Evolutionary conservation across 2,888 invertebrate genomes (phyloP), one percentile per base, ranked within the genome.

Genomic region (Steromphala cineraria): DNA sequence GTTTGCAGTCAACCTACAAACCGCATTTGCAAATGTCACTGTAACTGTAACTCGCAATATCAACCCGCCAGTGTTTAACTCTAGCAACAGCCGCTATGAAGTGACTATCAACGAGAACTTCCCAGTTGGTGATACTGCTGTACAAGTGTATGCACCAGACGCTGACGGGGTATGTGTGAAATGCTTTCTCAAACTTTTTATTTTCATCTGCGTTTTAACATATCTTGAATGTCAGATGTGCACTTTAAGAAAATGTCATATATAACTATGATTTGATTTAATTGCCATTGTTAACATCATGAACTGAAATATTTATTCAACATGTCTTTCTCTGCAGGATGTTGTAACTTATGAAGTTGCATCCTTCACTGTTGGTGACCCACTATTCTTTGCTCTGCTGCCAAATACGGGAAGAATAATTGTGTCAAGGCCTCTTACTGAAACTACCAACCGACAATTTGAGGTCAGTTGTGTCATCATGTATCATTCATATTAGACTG

Each of bases 1-100:
- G 71, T 79, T 80, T 17, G 53, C 74, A 5, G 76, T 86, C 21
- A 82, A 79, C 10, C 46, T 52, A 8, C 86, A 86, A 53, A 81
- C 79, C n/a, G 85, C 82, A 7, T 55, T 55, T 19, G 84, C 89
- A 3, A 83, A 85, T n/a, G 88, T 91, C 1, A 78, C 81, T 1
- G 87, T 92, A 7, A 88, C 78, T 52, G 89, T 90, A 0, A 28
- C n/a, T 17, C 84, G 90, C 53, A 91, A 91, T 80, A 24, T 85
- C 36, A 86, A 90, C 52, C 0, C 67, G 15, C 91, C 90, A 28
- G 19, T 56, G 2, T 88, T 88, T 55, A 78, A 53, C 53, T 53
- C 28, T 15, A 53, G 19, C n/a, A 67, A 56, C 8, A 78, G 53
- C 7, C 76, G 78, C 13, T 89, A 87, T 74, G 76, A 28, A 13